Evolutionary conservation across 2,888 invertebrate species (phyloP).

Genomic region (Pantelozetes paolii): DNA sequence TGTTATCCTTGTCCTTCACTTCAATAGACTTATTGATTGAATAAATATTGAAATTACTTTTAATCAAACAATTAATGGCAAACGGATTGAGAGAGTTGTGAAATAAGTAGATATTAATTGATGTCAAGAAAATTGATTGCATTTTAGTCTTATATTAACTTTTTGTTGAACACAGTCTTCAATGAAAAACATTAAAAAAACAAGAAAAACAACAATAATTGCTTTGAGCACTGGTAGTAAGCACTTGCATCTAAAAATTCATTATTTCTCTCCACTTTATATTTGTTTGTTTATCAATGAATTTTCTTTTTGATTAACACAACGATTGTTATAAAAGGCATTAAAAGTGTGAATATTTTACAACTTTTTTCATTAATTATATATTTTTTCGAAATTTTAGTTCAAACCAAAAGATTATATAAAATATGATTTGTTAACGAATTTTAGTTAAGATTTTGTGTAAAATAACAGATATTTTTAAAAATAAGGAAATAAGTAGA

Average conservation of each 20-base stretch:
- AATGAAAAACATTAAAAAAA: no score
- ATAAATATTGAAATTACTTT: not conserved
- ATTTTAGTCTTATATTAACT: not conserved
- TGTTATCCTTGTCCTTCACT: slow-evolving; percentile 15
- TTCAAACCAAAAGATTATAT: no score
- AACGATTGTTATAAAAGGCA: not conserved
- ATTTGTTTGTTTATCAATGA: no score
- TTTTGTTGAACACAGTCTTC: not conserved
- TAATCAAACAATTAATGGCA: not conserved
- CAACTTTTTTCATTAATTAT: no score
- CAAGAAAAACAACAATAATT: not conserved
- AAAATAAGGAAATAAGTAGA: no score
- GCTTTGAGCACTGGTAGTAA: not conserved
- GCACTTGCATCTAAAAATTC: not conserved
- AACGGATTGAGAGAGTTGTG: not conserved
- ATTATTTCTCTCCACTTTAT: not conserved
- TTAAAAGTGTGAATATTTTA: no score
- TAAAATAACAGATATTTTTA: no score
- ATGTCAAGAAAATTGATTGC: not conserved
- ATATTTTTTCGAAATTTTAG: no score
- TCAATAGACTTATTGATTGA: not conserved
- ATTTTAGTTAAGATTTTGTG: no score
- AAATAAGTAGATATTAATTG: not conserved
- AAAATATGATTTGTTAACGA: no score
- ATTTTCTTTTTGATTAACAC: no score